phyloP scores from a whole-genome alignment of 1,140 invertebrate genomes.

The Chironomus striatipennis region DNA sequence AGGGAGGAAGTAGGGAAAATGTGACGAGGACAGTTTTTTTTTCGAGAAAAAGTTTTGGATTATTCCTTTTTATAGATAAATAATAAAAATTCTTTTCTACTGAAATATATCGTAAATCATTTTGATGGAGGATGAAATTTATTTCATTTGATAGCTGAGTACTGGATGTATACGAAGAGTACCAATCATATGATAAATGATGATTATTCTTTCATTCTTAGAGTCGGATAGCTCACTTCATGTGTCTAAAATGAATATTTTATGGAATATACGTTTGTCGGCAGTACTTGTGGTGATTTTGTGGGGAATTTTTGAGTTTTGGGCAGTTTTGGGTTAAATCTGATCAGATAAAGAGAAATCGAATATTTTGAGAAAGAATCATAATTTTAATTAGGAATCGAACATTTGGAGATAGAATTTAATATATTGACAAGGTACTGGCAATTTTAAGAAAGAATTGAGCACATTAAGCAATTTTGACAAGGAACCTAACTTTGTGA shows the following conservation, averaged over 20 bases:
- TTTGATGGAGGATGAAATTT: conserved; percentile 21
- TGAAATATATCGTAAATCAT: conserved; percentile 22
- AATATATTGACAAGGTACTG: no score
- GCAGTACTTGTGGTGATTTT: not conserved
- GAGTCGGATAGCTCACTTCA: no score
- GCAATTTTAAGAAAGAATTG: no score
- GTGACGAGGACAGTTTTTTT: not conserved
- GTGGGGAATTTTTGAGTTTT: no score
- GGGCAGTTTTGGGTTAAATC: no score
- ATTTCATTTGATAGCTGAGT: conserved; percentile 1
- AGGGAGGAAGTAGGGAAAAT: not conserved
- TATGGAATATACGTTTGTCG: no score
- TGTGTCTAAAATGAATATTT: no score
- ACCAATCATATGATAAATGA: conserved; percentile 22
- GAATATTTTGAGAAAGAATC: no score
- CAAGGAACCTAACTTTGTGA: no score
- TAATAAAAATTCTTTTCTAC: not conserved
- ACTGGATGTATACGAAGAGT: not conserved
- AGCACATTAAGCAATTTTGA: no score
- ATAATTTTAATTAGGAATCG: no score
- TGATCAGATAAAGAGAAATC: not conserved
- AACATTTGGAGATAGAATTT: no score
- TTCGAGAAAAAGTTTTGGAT: not conserved
- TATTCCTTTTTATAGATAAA: conserved; percentile 17
- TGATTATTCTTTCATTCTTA: conserved; percentile 3